A percentile compares a stretch with the other conserved stretches of the same genome.
These are phyloP conservation scores for Molanna angustata DNA, from an alignment of 2,888 invertebrate species.

Conservation along the genomic window DNA sequence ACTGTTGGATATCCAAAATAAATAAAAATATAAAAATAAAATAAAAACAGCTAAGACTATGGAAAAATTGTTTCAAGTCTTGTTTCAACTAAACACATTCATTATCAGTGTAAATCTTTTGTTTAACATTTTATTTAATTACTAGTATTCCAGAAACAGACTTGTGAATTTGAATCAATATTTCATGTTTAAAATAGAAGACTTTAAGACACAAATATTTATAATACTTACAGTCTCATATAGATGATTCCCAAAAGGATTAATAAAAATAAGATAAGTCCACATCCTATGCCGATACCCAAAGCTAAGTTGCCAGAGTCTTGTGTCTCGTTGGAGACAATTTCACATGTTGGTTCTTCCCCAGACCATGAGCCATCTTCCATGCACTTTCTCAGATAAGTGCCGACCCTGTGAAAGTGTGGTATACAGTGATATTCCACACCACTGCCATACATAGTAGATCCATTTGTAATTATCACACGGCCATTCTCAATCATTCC, in stretches of 20 bases:
- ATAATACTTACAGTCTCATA: slow-evolving; percentile 69
- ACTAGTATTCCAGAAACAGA: no score
- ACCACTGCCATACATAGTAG: slow-evolving; percentile 78
- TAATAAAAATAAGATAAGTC: slow-evolving; percentile 74
- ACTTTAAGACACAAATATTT: no score
- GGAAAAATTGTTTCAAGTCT: no score
- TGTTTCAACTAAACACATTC: no score
- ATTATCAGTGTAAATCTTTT: no score
- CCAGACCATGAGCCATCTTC: slow-evolving; percentile 87
- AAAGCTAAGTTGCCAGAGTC: slow-evolving; percentile 72
- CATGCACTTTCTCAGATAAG: slow-evolving; percentile 78
- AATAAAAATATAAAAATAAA: no score
- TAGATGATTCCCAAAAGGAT: slow-evolving; percentile 78
- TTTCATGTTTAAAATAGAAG: no score
- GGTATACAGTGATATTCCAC: slow-evolving; percentile 90
- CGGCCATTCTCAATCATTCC: slow-evolving; percentile 79
- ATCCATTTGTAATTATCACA: slow-evolving; percentile 80
- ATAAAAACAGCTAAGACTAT: no score
- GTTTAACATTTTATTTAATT: no score
- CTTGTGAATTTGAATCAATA: slow-evolving; percentile 34
- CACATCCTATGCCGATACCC: slow-evolving; percentile 81
- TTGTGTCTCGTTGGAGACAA: slow-evolving; percentile 65
- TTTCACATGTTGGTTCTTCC: slow-evolving; percentile 79
- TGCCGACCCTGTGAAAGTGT: slow-evolving; percentile 77
- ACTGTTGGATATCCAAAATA: no score